Evolutionary conservation across 2,888 invertebrate genomes (phyloP).

Genomic region (Cerastoderma edule): DNA sequence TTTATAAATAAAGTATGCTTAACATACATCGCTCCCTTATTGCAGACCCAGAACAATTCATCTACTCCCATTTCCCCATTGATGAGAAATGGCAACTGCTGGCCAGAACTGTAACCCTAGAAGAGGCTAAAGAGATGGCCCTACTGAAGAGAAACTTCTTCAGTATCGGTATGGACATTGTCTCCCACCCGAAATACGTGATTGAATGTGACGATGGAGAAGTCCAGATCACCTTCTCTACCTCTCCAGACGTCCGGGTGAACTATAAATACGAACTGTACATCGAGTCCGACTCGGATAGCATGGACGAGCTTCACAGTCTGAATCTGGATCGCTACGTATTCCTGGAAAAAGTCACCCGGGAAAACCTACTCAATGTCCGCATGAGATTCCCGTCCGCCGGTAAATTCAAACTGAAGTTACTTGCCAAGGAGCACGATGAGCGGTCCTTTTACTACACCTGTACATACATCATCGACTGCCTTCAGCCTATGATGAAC

Average conservation of each 20-base stretch:
- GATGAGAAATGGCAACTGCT: slow-evolving; percentile 73
- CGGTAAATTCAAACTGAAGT: slow-evolving; percentile 70
- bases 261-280: slow-evolving; percentile 69
- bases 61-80: slow-evolving; percentile 72
- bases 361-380: slow-evolving; percentile 59
- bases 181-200: slow-evolving; percentile 60
- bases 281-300: slow-evolving; percentile 55
- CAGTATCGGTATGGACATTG: slow-evolving; percentile 61
- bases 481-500: slow-evolving; percentile 54
- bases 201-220: slow-evolving; percentile 62
- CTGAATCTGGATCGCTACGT: slow-evolving; percentile 66
- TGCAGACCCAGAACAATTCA: slow-evolving; percentile 69
- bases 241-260: slow-evolving; percentile 55
- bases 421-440: slow-evolving; percentile 68
- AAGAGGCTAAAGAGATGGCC: slow-evolving; percentile 66
- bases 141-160: slow-evolving; percentile 70
- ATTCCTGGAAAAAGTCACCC: slow-evolving; percentile 68
- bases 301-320: slow-evolving; percentile 52
- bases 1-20: too few species aligned
- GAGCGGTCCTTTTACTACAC: slow-evolving; percentile 65
- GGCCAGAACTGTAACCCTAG: slow-evolving; percentile 65
- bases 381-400: slow-evolving; percentile 66
- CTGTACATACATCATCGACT: slow-evolving; percentile 66
- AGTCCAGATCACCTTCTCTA: slow-evolving; percentile 58
- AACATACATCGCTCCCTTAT: too few species aligned